Evolutionary conservation across 1,140 invertebrate genomes (phyloP).

Genomic region (Anagrus nilaparvatae): DNA sequence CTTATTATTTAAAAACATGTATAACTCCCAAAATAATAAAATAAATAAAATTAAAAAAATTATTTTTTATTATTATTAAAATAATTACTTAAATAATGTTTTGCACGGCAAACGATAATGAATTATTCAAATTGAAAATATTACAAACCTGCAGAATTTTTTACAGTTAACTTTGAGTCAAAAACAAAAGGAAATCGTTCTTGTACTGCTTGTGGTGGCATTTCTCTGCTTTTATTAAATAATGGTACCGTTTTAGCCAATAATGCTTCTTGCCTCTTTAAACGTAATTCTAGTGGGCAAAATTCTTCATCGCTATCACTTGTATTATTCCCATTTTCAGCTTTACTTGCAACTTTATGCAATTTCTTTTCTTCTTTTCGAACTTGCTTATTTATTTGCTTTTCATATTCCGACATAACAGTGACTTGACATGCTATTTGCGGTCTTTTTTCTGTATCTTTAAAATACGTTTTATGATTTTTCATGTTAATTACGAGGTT

Average conservation of each 20-base stretch:
- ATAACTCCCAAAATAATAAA: constrained; percentile 1
- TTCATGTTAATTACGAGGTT: too few species aligned
- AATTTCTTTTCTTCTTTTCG: constrained; percentile 82
- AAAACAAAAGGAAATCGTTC: constrained; percentile 77
- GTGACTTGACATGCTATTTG: constrained; percentile 63
- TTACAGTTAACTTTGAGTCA: constrained; percentile 60
- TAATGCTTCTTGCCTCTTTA: constrained; percentile 41
- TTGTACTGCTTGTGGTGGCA: constrained; percentile 32
- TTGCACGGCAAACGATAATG: too few species aligned
- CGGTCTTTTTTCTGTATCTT: constrained; percentile 34
- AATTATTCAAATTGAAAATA: background rate
- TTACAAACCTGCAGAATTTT: constrained; percentile 48
- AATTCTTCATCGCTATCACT: constrained; percentile 42
- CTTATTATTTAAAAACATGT: constrained; percentile 3
- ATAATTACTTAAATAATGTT: constrained; percentile 2
- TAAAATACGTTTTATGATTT: constrained; percentile 9
- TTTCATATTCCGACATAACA: constrained; percentile 78
- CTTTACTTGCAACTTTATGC: constrained; percentile 47
- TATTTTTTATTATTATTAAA: constrained; percentile 8
- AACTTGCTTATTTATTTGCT: constrained; percentile 66
- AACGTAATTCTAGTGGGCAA: constrained; percentile 33
- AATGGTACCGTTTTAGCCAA: constrained; percentile 34
- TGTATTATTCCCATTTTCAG: constrained; percentile 40
- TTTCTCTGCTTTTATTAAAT: constrained; percentile 25
- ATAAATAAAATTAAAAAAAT: constrained; percentile 10